Percentiles rank a stretch among this genome's conserved stretches.
Conservation (phyloP, 2,888 invertebrate genomes). For the Anagyrus pseudococci region DNA sequence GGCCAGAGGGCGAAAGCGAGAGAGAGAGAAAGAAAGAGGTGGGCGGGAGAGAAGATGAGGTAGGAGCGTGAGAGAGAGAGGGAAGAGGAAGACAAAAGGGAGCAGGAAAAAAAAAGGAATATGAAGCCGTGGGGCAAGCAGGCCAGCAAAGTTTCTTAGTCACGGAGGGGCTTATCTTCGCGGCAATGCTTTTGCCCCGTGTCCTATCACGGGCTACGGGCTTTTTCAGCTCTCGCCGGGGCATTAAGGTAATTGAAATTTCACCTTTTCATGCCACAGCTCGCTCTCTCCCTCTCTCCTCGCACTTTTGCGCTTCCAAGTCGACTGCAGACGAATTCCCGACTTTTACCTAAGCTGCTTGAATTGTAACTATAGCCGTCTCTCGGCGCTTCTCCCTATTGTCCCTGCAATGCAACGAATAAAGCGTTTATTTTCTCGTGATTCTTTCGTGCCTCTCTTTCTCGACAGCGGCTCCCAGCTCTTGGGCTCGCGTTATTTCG, state of each 20-base stretch:
- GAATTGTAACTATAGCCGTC: conserved; percentile 23
- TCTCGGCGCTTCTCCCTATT: conserved; percentile 5
- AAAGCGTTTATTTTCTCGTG: too few relatives aligned
- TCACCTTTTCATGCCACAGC: conserved; percentile 13
- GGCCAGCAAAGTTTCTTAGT: conserved; percentile 26
- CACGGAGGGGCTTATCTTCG: conserved; percentile 27
- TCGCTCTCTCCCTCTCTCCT: neutral
- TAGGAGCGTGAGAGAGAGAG: too few relatives aligned
- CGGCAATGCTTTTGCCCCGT: conserved; percentile 24
- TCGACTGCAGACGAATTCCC: neutral
- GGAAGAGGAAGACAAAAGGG: neutral
- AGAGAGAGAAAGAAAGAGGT: neutral
- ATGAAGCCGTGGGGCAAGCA: neutral
- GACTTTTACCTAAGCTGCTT: conserved; percentile 20
- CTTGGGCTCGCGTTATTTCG: neutral
- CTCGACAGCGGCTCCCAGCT: neutral
- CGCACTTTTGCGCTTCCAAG: neutral
- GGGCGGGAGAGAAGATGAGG: too few relatives aligned
- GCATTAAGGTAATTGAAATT: conserved; percentile 37
- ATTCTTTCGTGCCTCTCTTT: neutral
- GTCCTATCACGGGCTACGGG: conserved; percentile 13
- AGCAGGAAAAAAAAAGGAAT: neutral
- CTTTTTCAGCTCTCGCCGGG: conserved; percentile 19
- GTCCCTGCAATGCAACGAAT: conserved; percentile 1
- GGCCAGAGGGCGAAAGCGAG: neutral